These are phyloP conservation scores for Dipodomys spectabilis DNA, from an alignment of 2,113 vertebrate species.

Conservation along the genomic window DNA sequence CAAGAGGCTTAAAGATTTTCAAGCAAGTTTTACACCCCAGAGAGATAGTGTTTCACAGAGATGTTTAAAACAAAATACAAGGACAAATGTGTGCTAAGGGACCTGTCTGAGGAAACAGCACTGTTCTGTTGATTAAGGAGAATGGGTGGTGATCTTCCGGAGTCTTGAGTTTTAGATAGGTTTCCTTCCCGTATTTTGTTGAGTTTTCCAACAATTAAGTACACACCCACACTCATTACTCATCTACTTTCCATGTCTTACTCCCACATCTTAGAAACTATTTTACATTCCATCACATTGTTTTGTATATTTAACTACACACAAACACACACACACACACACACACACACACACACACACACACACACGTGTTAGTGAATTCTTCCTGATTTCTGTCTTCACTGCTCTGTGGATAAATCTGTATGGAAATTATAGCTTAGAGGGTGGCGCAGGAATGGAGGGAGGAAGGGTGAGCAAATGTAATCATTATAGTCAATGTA, in stretches of 20 bases:
- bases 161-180: constrained; percentile 83
- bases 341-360: neutral
- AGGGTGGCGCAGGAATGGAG: too few species aligned
- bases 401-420: neutral
- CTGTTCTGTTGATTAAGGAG: constrained; percentile 84
- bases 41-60: constrained; percentile 73
- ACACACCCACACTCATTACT: constrained; percentile 73
- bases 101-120: constrained; percentile 81
- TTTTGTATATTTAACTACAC: neutral
- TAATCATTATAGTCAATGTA: too few species aligned
- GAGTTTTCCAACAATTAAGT: constrained; percentile 82
- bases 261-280: constrained; percentile 12
- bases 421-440: neutral
- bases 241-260: constrained; percentile 9
- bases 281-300: neutral
- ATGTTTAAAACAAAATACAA: constrained; percentile 57
- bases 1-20: constrained; percentile 44
- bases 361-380: neutral
- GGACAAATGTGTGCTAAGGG: constrained; percentile 75
- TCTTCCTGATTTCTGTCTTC: neutral
- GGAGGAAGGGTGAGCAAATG: too few species aligned
- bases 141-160: constrained; percentile 86
- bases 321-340: neutral
- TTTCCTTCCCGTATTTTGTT: constrained; percentile 86
- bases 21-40: constrained; percentile 25